Evolutionary conservation across 2,113 vertebrate species (phyloP), one percentile per base, ranked within the genome.

Genomic region (Nibea coibor): DNA sequence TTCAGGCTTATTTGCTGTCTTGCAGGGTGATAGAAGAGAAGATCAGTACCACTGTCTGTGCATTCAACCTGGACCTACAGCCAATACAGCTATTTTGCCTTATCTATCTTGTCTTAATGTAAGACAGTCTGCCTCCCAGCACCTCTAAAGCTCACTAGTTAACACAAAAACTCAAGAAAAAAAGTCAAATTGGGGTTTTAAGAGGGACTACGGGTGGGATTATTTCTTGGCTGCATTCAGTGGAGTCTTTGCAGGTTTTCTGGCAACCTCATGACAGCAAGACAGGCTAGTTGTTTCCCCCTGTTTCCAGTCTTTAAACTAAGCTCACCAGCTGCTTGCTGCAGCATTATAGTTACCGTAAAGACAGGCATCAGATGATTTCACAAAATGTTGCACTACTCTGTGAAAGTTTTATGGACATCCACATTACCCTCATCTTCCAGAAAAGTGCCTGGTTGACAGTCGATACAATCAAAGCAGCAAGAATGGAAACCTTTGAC

Each of bases 381-480:
- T 35, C 16, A 3, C 17, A 26, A 39, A 66, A 64, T 22, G 17
- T 24, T 26, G 2, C 15, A 14, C 22, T 17, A 5, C 15, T 45
- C 2, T 22, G 56, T 62, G 47, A 59, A 31, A 72, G 28, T 57
- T 50, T 91, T 86, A 58, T 84, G 90, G 10, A 93, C 88, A 57
- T 93, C 91, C 3, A 90, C 84, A 4, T 4, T 66, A 93, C 89
- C 94, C 59, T 72, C 8, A 5, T 77, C 39, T 74, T 93, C 76
- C 54, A 96, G 97, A 59, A 85, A 98, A 35, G 95, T 96, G 82
- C 97, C 97, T 0, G 90, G 88, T 68, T 86, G 78, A 39, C 97
- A 99, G 78, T 96, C 94, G 2, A 95, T 93, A 16, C 97, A 98
- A 89, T 98, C 96, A 0, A 96, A 98, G 86, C 98, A 98, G 90